phyloP scores from a whole-genome alignment of 37 sponge, comb jelly and placozoan genomes.

The Geodia barretti region DNA sequence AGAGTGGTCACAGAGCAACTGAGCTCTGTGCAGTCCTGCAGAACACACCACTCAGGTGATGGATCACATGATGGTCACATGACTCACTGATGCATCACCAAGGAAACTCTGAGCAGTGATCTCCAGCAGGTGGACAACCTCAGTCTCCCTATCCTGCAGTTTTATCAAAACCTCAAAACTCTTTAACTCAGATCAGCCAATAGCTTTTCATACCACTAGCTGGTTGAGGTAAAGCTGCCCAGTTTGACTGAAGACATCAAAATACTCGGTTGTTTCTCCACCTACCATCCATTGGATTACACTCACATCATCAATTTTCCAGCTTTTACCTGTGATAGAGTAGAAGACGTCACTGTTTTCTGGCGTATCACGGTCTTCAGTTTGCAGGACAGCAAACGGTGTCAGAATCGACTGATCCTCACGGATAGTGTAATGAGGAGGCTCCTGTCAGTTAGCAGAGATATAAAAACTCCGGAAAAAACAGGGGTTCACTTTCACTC shows the following conservation, averaged over 20 bases:
- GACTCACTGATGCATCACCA: neutral
- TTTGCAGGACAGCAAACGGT: neutral
- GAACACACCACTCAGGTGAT: no score
- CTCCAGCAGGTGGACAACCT: neutral
- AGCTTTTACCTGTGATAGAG: neutral
- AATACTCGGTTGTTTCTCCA: neutral
- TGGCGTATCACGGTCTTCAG: slow-evolving; percentile 15
- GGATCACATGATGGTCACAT: neutral
- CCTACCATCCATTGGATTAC: neutral
- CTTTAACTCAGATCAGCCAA: no score
- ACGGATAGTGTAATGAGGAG: slow-evolving; percentile 2
- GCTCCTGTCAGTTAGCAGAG: neutral
- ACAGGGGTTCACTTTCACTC: no score
- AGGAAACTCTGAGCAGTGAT: neutral
- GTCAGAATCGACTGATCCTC: neutral
- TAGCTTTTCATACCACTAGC: slow-evolving; percentile 13
- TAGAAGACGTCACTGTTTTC: slow-evolving; percentile 6
- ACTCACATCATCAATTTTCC: neutral
- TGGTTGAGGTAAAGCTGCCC: neutral
- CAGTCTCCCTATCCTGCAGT: neutral
- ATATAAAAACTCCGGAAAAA: no score
- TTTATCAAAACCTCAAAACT: no score
- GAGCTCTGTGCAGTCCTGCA: slow-evolving; percentile 1
- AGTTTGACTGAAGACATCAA: neutral
- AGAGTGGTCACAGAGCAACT: slow-evolving; percentile 9